Evolutionary conservation across 2,797 vertebrate genomes (phyloP).

Genomic region (Meriones psammophilus): DNA sequence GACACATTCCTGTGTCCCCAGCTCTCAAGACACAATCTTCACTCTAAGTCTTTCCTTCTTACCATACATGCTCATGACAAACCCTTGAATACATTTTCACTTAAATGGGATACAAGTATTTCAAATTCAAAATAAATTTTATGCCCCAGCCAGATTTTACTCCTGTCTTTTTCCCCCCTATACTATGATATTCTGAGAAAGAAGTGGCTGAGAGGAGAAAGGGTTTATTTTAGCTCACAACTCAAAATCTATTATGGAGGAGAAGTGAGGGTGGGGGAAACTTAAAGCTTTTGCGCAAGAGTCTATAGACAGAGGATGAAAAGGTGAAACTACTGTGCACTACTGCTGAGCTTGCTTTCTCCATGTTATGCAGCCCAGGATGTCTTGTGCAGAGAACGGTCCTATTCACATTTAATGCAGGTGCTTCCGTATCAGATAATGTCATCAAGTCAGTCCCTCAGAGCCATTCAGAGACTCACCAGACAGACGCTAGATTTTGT

Average conservation of each 20-base stretch:
- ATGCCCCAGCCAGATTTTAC: not conserved
- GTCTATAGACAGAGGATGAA: not conserved
- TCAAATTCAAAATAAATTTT: constrained; percentile 32
- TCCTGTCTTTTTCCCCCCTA: not conserved
- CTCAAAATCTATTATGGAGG: not conserved
- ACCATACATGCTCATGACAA: not conserved
- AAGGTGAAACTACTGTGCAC: not conserved
- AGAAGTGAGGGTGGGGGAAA: not conserved
- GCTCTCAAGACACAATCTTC: not conserved
- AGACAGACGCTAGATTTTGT: not conserved
- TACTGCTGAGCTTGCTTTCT: not conserved
- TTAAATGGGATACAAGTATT: not conserved
- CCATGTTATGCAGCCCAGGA: not conserved
- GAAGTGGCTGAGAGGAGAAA: not conserved
- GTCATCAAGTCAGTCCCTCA: not conserved
- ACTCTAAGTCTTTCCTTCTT: not conserved
- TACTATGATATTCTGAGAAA: not conserved
- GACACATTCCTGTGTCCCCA: not conserved
- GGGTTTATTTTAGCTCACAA: not conserved
- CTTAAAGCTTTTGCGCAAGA: not conserved
- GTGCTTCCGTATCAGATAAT: not conserved
- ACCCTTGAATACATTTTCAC: not conserved
- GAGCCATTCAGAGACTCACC: not conserved
- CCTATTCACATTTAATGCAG: not conserved
- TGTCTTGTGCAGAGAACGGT: not conserved